These are phyloP conservation scores for Xestia c-nigrum DNA, from an alignment of 2,888 invertebrate species.

Conservation along the genomic window DNA sequence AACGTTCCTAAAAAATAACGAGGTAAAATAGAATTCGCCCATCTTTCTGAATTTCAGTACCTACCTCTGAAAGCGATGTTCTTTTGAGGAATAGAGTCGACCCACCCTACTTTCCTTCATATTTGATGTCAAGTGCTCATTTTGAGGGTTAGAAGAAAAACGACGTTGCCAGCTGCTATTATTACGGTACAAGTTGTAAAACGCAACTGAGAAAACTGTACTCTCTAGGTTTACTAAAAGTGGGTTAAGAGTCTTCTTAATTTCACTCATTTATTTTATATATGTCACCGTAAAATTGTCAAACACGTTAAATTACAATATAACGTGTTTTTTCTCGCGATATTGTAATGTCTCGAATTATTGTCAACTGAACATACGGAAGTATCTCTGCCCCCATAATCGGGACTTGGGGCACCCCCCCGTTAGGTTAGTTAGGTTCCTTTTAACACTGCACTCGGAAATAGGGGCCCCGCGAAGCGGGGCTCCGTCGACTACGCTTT, in stretches of 20 bases:
- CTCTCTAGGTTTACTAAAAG: constrained; percentile 29
- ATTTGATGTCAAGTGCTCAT: constrained; percentile 47
- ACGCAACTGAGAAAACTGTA: constrained; percentile 30
- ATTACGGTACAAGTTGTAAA: constrained; percentile 50
- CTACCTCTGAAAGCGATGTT: constrained; percentile 31
- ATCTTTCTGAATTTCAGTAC: constrained; percentile 15
- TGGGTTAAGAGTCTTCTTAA: constrained; percentile 51
- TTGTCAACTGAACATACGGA: too few species aligned
- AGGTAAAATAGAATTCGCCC: constrained; percentile 31
- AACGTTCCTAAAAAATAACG: constrained; percentile 38
- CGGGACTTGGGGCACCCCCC: too few species aligned
- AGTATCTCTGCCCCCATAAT: too few species aligned
- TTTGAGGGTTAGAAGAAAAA: constrained; percentile 37
- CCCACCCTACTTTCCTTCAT: constrained; percentile 33
- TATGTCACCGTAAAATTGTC: too few species aligned
- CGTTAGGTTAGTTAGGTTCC: too few species aligned
- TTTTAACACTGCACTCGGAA: too few species aligned
- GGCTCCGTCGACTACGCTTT: too few species aligned
- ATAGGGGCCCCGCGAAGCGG: too few species aligned
- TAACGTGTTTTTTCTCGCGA: too few species aligned
- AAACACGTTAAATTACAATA: too few species aligned
- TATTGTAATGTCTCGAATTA: too few species aligned
- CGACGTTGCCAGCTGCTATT: constrained; percentile 32
- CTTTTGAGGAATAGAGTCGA: constrained; percentile 40
- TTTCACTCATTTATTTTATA: constrained; percentile 43